Evolutionary conservation across 2,888 invertebrate genomes (phyloP).

Genomic region (Diadegma fenestrale): DNA sequence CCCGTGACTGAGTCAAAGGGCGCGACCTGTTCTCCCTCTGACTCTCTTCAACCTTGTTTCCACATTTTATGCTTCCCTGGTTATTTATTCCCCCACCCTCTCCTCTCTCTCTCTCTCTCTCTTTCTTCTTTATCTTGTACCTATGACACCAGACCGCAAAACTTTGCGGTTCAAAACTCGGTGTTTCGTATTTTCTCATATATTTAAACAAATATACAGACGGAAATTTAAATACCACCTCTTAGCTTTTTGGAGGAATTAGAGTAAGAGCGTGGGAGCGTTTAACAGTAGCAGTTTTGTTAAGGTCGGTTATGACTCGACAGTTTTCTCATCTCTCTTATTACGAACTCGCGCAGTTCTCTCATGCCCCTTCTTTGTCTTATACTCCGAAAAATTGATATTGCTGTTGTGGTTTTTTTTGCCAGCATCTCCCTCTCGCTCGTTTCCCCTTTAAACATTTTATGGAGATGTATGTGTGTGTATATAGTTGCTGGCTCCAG

Average conservation of each 20-base stretch:
- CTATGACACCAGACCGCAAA: not conserved
- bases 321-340: conserved; percentile 28
- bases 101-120: not conserved
- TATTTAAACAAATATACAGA: conserved; percentile 41
- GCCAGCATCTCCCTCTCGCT: conserved; percentile 19
- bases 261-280: conserved; percentile 74
- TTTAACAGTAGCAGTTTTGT: conserved; percentile 50
- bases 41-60: conserved; percentile 33
- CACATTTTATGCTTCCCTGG: conserved; percentile 22
- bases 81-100: not conserved
- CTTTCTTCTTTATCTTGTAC: not conserved
- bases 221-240: conserved; percentile 76
- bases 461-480: conserved; percentile 19
- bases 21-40: conserved; percentile 47
- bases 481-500: conserved; percentile 26
- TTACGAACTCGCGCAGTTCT: conserved; percentile 20
- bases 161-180: conserved; percentile 71
- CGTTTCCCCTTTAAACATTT: not conserved
- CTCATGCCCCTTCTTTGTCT: conserved; percentile 22
- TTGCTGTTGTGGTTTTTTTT: conserved; percentile 34
- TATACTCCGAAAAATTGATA: conserved; percentile 27
- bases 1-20: conserved; percentile 65
- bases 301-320: conserved; percentile 33
- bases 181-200: conserved; percentile 54
- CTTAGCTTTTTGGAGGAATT: conserved; percentile 65